These are phyloP conservation scores for Arge pagana DNA, from an alignment of 2,888 invertebrate species.

Conservation along the genomic window DNA sequence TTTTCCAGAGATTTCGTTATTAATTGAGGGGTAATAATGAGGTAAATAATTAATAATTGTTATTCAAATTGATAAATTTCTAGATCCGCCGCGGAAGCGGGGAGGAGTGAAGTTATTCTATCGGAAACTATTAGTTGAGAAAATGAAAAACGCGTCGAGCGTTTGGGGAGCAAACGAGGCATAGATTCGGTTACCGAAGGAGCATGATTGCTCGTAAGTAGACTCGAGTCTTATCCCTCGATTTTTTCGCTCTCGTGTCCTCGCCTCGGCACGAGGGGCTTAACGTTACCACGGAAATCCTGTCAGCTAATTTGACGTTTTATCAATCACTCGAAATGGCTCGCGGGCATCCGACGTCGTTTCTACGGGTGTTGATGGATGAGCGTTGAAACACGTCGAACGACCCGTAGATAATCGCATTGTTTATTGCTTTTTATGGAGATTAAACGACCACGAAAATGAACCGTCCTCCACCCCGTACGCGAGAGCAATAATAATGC, in stretches of 20 bases:
- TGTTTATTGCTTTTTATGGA: slow-evolving; percentile 52
- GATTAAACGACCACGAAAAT: slow-evolving; percentile 39
- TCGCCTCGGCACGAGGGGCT: slow-evolving; percentile 9
- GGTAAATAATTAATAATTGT: too few species aligned
- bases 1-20: too few species aligned
- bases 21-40: too few species aligned
- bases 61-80: too few species aligned
- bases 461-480: slow-evolving; percentile 3
- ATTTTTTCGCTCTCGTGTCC: slow-evolving; percentile 3
- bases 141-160: too few species aligned
- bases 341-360: slow-evolving; percentile 31
- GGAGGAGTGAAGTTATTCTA: too few species aligned
- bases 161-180: too few species aligned
- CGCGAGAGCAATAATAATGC: slow-evolving; percentile 1
- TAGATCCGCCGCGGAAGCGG: too few species aligned
- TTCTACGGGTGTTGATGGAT: slow-evolving; percentile 41
- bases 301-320: slow-evolving; percentile 51
- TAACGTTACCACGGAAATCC: slow-evolving; percentile 35
- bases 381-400: slow-evolving; percentile 44
- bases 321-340: slow-evolving; percentile 49
- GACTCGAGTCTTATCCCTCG: too few species aligned
- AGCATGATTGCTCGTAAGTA: too few species aligned
- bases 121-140: too few species aligned
- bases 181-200: too few species aligned
- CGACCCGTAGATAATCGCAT: slow-evolving; percentile 36